Percentiles rank a stretch among this genome's conserved stretches.
Conservation (phyloP, 2,888 invertebrate species). For the Hedychridium roseum region DNA sequence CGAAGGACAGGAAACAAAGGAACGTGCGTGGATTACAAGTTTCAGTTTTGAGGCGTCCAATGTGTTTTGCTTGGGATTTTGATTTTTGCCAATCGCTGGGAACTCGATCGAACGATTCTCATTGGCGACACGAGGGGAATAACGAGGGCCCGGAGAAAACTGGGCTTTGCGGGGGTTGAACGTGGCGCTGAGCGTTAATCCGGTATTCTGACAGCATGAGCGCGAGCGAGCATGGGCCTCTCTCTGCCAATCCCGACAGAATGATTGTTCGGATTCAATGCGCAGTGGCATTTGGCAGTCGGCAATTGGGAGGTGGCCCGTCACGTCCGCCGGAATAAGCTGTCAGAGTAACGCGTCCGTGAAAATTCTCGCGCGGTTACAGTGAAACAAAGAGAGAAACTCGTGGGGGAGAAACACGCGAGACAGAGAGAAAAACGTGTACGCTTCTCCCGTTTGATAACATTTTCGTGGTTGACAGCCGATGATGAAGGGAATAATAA, state of each 20-base stretch:
- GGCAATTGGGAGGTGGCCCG: constrained; percentile 40
- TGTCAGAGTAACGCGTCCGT: constrained; percentile 48
- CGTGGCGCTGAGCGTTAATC: constrained; percentile 51
- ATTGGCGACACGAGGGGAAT: constrained; percentile 30
- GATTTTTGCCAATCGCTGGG: constrained; percentile 25
- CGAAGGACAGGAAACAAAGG: background rate
- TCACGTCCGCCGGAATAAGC: constrained; percentile 51
- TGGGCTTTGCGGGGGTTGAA: no score
- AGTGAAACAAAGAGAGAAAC: no score
- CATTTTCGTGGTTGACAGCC: no score
- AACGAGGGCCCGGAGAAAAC: no score
- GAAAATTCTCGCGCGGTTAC: constrained; percentile 50
- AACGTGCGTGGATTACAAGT: background rate
- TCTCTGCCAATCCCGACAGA: constrained; percentile 43
- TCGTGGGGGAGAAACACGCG: no score
- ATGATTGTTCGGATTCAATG: constrained; percentile 55
- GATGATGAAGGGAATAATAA: constrained; percentile 30
- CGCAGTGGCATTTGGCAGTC: constrained; percentile 51
- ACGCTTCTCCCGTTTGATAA: no score
- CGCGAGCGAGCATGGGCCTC: constrained; percentile 24
- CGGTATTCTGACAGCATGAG: constrained; percentile 40
- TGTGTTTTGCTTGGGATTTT: constrained; percentile 14
- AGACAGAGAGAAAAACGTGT: no score
- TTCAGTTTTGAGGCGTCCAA: background rate
- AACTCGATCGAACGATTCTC: constrained; percentile 40